Base-by-base conservation (phyloP, 2,113 vertebrate genomes). In the Cyrtonyx montezumae region DNA sequence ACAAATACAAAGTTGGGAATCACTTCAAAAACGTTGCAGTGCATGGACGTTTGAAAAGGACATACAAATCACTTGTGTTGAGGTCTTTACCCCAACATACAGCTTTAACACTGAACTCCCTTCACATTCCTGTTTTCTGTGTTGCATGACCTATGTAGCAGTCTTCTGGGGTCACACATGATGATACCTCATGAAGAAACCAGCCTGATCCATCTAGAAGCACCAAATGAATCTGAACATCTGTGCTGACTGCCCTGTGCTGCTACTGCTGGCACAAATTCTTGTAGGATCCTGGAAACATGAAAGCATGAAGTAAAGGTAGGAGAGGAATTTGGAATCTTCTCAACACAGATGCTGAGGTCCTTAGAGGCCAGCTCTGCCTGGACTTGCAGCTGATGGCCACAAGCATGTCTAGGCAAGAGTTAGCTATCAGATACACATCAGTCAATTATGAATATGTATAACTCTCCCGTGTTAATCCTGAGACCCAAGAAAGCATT, bases 141-240 rank as follows among this genome's bases (percentile, higher is more conserved):
- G 20, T 66, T 43, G 34, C 22, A 6, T 43, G 46, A 70, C 36
- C 32, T 20, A 25, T 61, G 26, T 80, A 32, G 32, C 3, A 3
- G 15, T 0, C 0, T 68, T 91, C 30, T 79, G n/a, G 49, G 56
- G 58, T 30, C 32, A 25, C n/a, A 22, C 6, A 32, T 1, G 0
- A 37, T 42, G 34, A 45, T 65, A 77, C 36, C 73, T 74, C n/a
- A 22, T 15, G 21, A 37, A 58, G 49, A 84, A 46, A n/a, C 22
- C 55, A 46, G 37, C 9, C 25, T 30, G 48, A 26, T 16, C 12
- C 2, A 0, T 37, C 36, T 46, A 76, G 43, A 43, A 58, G 42
- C 0, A 0, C 43, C 25, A 76, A 13, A 68, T 37, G 9, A 63
- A 67, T 58, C 49, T 56, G 55, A 77, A 61, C 20, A 20, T 46